phyloP scores from a whole-genome alignment of 2,113 vertebrate species.

The Dolichallabes microphthalmus region DNA sequence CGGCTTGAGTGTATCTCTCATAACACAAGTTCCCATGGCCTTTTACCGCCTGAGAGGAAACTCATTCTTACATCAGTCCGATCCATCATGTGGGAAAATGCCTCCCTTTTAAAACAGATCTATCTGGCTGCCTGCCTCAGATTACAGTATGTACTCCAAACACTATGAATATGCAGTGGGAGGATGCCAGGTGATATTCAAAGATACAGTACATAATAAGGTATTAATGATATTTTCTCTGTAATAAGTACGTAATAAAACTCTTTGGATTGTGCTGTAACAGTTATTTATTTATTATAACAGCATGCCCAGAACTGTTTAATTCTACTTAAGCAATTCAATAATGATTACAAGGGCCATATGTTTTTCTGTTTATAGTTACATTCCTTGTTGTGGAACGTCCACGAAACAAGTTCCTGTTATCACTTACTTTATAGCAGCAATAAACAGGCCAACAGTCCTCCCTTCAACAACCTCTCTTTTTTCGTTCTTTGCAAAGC shows the following conservation, averaged over 20 bases:
- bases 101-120: slow-evolving; percentile 48
- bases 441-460: background rate
- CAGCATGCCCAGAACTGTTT: background rate
- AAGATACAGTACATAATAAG: background rate
- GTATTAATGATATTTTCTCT: background rate
- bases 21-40: slow-evolving; percentile 52
- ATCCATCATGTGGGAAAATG: slow-evolving; percentile 56
- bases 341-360: background rate
- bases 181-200: slow-evolving; percentile 2
- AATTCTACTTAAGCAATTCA: background rate
- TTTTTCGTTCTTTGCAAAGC: background rate
- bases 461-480: background rate
- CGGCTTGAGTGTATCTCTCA: slow-evolving; percentile 44
- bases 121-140: slow-evolving; percentile 30
- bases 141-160: slow-evolving; percentile 24
- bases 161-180: slow-evolving; percentile 17
- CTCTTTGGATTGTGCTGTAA: background rate
- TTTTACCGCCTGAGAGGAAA: slow-evolving; percentile 43
- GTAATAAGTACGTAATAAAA: background rate
- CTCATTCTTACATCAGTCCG: slow-evolving; percentile 43
- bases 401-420: background rate
- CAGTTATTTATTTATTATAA: background rate
- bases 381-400: background rate
- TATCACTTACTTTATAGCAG: slow-evolving; percentile 7
- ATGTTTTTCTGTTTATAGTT: background rate